Conservation (phyloP, 1,140 invertebrate genomes). For the Drosophila sucinea region DNA sequence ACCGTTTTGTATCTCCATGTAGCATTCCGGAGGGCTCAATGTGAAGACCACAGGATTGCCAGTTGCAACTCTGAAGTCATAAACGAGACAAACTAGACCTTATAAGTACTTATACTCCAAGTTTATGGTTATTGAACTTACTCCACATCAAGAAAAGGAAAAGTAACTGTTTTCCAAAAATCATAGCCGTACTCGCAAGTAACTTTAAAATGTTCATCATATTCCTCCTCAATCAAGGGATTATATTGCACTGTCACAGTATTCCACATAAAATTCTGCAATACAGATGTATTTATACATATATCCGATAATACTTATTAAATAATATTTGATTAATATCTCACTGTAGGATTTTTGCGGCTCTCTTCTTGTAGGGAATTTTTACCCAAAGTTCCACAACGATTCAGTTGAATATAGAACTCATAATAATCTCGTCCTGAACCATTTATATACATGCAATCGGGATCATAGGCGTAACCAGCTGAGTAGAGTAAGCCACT, state of each 20-base stretch:
- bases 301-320: background rate
- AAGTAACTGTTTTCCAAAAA: constrained; percentile 98
- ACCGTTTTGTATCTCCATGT: constrained; percentile 96
- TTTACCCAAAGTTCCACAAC: constrained; percentile 95
- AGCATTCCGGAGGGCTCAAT: constrained; percentile 95
- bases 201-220: constrained; percentile 96
- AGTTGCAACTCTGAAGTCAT: constrained; percentile 89
- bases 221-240: constrained; percentile 95
- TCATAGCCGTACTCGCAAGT: constrained; percentile 98
- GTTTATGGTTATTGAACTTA: constrained; percentile 85
- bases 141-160: constrained; percentile 97
- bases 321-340: constrained; percentile 11
- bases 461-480: constrained; percentile 96
- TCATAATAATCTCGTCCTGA: constrained; percentile 95
- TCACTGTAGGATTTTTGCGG: constrained; percentile 92
- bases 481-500: constrained; percentile 94
- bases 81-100: background rate
- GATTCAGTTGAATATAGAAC: constrained; percentile 95
- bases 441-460: constrained; percentile 97
- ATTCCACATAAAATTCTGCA: constrained; percentile 98
- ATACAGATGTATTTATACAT: constrained; percentile 41
- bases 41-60: constrained; percentile 97
- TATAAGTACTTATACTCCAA: background rate
- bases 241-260: constrained; percentile 97
- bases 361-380: constrained; percentile 93